Percentiles rank a stretch among this genome's conserved stretches.
These are phyloP conservation scores for Pantherophis vulpinus DNA, from an alignment of 2,797 vertebrate genomes.

Conservation along the genomic window DNA sequence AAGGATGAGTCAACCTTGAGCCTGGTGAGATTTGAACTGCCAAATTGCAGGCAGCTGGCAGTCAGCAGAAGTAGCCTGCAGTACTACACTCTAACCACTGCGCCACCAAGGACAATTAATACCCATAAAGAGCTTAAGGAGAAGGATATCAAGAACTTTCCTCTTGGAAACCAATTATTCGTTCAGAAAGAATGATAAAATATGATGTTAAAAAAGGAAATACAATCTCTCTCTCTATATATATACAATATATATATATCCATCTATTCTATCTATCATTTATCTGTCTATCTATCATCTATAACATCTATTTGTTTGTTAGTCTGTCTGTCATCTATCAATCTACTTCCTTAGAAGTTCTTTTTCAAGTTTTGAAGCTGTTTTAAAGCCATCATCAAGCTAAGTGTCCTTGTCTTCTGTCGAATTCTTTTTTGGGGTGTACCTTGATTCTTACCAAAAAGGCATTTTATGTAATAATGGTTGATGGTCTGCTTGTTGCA, in stretches of 20 bases:
- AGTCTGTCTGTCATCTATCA: not conserved
- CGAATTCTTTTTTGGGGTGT: not conserved
- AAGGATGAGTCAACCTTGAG: no score
- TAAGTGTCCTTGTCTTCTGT: not conserved
- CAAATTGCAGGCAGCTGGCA: no score
- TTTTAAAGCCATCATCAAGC: not conserved
- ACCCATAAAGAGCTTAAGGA: not conserved
- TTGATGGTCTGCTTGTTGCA: not conserved
- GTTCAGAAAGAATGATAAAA: not conserved
- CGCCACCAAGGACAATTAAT: not conserved
- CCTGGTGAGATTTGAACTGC: no score
- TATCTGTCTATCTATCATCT: no score
- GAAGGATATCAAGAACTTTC: not conserved
- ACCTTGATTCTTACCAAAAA: not conserved
- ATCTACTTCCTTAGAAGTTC: not conserved
- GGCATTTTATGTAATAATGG: not conserved
- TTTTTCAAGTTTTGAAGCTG: not conserved
- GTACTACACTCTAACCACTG: no score
- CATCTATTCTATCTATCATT: no score
- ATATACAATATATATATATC: no score
- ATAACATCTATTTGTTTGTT: not conserved
- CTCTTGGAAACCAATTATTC: not conserved
- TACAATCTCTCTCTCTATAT: not conserved
- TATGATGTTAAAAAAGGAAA: not conserved
- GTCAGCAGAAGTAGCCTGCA: no score